These are phyloP conservation scores for Procavia capensis DNA, from an alignment of 2,113 vertebrate species.

Conservation along the genomic window DNA sequence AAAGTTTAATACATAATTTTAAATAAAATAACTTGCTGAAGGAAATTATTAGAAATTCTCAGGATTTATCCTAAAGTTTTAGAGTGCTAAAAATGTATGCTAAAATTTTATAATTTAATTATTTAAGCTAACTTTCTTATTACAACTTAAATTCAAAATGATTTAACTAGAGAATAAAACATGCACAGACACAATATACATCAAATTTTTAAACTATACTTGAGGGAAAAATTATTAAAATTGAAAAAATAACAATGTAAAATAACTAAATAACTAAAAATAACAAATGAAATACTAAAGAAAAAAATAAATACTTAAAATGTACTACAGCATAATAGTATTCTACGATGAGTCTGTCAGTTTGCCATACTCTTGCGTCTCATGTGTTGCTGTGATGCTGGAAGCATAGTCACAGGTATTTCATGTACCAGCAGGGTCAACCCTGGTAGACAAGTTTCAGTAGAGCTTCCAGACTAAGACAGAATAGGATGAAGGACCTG, in stretches of 20 bases:
- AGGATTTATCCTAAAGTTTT: too few relatives aligned
- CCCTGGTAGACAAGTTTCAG: too few relatives aligned
- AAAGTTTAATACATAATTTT: background rate
- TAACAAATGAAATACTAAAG: background rate
- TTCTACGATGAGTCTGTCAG: background rate
- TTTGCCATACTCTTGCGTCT: too few relatives aligned
- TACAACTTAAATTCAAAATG: background rate
- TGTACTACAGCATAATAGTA: background rate
- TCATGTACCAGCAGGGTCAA: too few relatives aligned
- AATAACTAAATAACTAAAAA: background rate
- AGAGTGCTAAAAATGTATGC: too few relatives aligned
- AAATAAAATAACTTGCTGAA: background rate
- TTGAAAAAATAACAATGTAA: background rate
- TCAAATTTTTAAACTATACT: background rate
- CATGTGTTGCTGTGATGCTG: too few relatives aligned
- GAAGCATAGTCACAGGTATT: too few relatives aligned
- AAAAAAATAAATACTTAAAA: constrained; percentile 22
- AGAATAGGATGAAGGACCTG: too few relatives aligned
- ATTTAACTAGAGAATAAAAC: background rate
- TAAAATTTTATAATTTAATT: background rate
- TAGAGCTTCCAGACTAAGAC: too few relatives aligned
- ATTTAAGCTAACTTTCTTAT: background rate
- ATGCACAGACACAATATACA: background rate
- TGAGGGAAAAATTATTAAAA: background rate
- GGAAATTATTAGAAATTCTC: background rate